These are phyloP conservation scores for Rhodophaea formosa DNA, from an alignment of 2,888 invertebrate species.

Conservation along the genomic window DNA sequence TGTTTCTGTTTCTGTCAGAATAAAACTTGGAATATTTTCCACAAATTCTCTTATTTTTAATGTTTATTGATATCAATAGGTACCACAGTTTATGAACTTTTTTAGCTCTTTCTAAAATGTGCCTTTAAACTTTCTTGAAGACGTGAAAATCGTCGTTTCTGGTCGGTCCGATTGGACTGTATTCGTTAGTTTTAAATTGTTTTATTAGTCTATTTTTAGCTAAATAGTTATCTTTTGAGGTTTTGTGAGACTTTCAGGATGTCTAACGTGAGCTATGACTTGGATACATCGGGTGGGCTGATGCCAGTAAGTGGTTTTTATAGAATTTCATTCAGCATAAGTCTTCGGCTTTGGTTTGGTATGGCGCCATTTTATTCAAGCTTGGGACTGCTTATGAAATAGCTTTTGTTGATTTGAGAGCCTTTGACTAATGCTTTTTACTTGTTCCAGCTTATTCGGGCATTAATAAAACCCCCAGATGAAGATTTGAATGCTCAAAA, in stretches of 20 bases:
- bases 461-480: constrained; percentile 92
- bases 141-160: neutral
- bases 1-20: constrained; percentile 18
- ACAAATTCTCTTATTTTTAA: neutral
- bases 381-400: neutral
- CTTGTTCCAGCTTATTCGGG: constrained; percentile 89
- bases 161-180: neutral
- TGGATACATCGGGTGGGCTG: constrained; percentile 89
- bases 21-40: neutral
- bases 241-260: constrained; percentile 39
- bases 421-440: constrained; percentile 30
- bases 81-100: neutral
- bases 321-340: constrained; percentile 31
- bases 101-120: constrained; percentile 3
- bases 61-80: neutral
- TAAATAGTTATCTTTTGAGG: constrained; percentile 20
- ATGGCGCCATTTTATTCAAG: constrained; percentile 50
- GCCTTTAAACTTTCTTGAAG: neutral
- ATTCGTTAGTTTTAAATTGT: neutral
- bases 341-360: constrained; percentile 26
- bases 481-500: constrained; percentile 84
- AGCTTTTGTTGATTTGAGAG: constrained; percentile 18
- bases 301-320: constrained; percentile 89
- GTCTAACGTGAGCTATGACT: constrained; percentile 85
- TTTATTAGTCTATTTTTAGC: constrained; percentile 8